A percentile compares a stretch with the other conserved stretches of the same genome.
Conservation (phyloP, 2,113 vertebrate genomes). For the Cygnus buccinator region DNA sequence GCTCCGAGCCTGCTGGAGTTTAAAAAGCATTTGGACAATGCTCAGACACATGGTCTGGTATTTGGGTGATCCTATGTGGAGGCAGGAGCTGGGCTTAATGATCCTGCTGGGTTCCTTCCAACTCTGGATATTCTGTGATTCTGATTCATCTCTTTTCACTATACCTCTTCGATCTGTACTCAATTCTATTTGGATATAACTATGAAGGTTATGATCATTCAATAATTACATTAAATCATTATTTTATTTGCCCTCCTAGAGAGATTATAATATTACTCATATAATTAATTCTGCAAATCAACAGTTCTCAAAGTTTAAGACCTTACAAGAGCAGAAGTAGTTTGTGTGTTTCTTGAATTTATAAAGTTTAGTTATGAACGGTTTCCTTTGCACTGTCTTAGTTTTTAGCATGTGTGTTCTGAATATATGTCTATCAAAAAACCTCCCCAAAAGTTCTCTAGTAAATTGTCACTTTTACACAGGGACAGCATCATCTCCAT, state of each 20-base stretch:
- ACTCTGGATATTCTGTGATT: too few relatives aligned
- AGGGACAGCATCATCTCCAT: background rate
- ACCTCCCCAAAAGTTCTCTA: background rate
- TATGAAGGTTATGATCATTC: background rate
- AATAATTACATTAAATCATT: background rate
- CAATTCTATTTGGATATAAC: background rate
- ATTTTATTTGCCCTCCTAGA: conserved; percentile 5
- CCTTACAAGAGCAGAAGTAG: background rate
- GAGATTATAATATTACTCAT: background rate
- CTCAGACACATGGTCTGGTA: too few relatives aligned
- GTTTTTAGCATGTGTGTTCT: background rate
- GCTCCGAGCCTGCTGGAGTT: too few relatives aligned
- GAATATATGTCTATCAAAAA: accelerated
- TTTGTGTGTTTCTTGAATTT: background rate
- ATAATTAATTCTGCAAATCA: background rate
- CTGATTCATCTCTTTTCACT: background rate
- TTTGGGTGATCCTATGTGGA: too few relatives aligned
- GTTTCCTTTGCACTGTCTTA: background rate
- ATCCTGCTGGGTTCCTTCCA: too few relatives aligned
- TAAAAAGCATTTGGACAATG: too few relatives aligned
- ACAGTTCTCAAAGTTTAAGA: background rate
- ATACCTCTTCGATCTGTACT: background rate
- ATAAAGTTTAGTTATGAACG: background rate
- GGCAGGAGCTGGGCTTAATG: too few relatives aligned
- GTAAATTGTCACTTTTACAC: background rate